Evolutionary conservation across 2,113 vertebrate species (phyloP).

Genomic region (western clawed frog (Xenopus tropicalis)): DNA sequence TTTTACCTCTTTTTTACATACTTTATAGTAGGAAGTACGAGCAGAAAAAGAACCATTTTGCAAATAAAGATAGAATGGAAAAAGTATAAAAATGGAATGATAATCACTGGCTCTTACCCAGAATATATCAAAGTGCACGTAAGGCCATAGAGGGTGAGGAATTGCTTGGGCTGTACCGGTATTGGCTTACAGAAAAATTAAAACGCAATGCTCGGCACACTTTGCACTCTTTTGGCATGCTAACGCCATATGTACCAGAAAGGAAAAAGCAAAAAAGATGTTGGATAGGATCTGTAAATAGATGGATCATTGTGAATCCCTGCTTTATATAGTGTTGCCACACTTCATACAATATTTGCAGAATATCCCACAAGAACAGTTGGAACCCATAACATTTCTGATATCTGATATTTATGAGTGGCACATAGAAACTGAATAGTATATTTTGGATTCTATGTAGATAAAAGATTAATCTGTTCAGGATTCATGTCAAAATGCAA

Average conservation of each 20-base stretch:
- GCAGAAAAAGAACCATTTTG: no score
- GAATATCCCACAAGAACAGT: conserved; percentile 14
- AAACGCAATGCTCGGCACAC: conserved; percentile 16
- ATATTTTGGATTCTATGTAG: no score
- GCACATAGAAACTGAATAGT: no score
- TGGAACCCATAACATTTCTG: conserved; percentile 22
- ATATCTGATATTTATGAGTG: no score
- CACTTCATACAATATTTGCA: conserved; percentile 32
- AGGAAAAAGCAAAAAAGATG: conserved; percentile 22
- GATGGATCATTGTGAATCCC: conserved; percentile 22
- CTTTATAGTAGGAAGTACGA: no score
- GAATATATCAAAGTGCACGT: conserved; percentile 3
- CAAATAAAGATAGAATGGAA: no score
- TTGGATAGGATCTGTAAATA: conserved; percentile 8
- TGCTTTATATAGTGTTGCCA: conserved; percentile 30
- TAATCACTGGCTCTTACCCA: no score
- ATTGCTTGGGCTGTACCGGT: background rate
- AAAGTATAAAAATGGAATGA: no score
- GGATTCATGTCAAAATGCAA: no score
- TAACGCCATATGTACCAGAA: conserved; percentile 33
- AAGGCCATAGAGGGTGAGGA: conserved; percentile 7
- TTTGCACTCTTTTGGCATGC: conserved; percentile 23
- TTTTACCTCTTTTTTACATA: no score
- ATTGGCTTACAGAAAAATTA: conserved; percentile 13
- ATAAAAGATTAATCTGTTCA: no score